These are phyloP conservation scores for Pteruthius melanotis DNA, from an alignment of 2,113 vertebrate species.

Conservation along the genomic window DNA sequence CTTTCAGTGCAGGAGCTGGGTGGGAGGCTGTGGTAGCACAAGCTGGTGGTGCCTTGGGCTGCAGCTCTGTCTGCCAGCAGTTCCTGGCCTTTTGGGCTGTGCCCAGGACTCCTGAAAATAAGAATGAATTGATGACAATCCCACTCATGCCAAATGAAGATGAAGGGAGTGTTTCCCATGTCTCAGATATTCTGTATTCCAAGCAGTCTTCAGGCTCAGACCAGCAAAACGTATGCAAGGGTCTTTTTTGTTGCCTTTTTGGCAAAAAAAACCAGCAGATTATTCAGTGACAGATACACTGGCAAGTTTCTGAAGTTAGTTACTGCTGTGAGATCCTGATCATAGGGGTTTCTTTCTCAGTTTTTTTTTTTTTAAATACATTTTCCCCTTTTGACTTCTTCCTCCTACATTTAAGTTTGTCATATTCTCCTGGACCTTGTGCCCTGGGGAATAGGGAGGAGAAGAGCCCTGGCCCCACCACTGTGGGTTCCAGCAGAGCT, in stretches of 20 bases:
- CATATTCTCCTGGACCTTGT: background rate
- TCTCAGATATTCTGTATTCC: background rate
- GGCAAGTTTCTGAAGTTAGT: background rate
- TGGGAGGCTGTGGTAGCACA: background rate
- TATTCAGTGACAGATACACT: background rate
- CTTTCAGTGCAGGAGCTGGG: background rate
- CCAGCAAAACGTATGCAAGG: background rate
- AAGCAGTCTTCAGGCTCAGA: background rate
- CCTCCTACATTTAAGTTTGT: background rate
- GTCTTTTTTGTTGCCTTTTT: background rate
- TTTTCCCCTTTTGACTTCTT: background rate
- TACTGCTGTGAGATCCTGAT: background rate
- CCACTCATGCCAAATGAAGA: accelerated
- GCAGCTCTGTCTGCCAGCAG: accelerated
- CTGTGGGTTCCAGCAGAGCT: background rate
- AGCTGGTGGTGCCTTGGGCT: background rate
- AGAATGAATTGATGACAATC: background rate
- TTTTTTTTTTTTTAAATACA: accelerated
- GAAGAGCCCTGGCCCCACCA: background rate
- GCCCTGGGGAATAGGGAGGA: accelerated
- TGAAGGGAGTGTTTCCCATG: background rate
- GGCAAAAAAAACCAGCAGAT: background rate
- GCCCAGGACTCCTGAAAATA: background rate
- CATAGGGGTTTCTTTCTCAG: background rate
- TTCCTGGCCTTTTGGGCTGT: background rate